These are phyloP conservation scores for Osmoderma eremita DNA, from an alignment of 2,888 invertebrate genomes.

Conservation along the genomic window DNA sequence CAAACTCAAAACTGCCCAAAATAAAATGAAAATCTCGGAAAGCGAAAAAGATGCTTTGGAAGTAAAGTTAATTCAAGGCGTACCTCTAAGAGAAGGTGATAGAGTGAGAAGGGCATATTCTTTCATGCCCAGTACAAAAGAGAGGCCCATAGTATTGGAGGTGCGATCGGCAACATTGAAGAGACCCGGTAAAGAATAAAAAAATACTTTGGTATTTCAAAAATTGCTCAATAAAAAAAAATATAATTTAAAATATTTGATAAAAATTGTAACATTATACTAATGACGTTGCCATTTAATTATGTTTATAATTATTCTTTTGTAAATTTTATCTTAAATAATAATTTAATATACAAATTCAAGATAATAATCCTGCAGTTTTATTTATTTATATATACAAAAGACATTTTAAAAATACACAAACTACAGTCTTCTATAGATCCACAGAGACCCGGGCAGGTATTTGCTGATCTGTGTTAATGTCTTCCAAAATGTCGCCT, in stretches of 20 bases:
- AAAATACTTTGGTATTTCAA: constrained; percentile 5
- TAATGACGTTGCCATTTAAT: neutral
- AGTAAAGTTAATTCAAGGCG: constrained; percentile 67
- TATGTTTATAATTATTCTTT: neutral
- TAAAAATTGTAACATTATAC: too few relatives aligned
- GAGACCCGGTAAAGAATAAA: constrained; percentile 46
- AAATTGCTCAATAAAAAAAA: constrained; percentile 27
- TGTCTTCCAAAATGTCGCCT: constrained; percentile 41
- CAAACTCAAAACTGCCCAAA: constrained; percentile 74
- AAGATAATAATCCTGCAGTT: neutral
- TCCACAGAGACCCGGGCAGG: constrained; percentile 10
- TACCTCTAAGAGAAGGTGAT: constrained; percentile 69
- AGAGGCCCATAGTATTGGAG: constrained; percentile 64
- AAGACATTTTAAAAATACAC: neutral
- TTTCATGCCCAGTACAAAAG: constrained; percentile 75
- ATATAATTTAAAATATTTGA: too few relatives aligned
- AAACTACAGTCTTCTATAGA: constrained; percentile 1
- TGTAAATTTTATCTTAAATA: neutral
- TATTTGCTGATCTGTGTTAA: constrained; percentile 18
- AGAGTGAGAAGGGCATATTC: constrained; percentile 74
- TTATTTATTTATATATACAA: neutral
- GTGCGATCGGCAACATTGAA: constrained; percentile 59
- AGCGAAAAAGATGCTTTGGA: constrained; percentile 70
- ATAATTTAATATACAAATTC: neutral
- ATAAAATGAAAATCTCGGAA: constrained; percentile 76